phyloP scores from a whole-genome alignment of 2,888 invertebrate genomes.

The Yponomeuta evonymella region DNA sequence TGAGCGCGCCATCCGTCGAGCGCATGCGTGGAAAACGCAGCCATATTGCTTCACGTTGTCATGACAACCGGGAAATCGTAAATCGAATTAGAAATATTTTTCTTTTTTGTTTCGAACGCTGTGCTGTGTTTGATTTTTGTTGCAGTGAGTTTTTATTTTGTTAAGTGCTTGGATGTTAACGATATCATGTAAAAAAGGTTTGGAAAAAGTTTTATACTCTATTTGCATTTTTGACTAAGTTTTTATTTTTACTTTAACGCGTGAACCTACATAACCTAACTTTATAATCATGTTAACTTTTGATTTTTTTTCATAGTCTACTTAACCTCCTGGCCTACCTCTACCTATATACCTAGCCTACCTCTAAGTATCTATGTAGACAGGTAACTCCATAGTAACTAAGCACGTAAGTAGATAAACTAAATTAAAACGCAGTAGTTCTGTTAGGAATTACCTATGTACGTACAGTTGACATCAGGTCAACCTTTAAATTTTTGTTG shows the following conservation, averaged over 20 bases:
- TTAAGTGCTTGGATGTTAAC: neutral
- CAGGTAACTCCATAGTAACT: too few species aligned
- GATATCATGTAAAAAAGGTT: neutral
- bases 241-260: neutral
- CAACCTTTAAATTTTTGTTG: too few species aligned
- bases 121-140: constrained; percentile 13
- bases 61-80: constrained; percentile 46
- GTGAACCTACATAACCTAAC: neutral
- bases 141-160: constrained; percentile 25
- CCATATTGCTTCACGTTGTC: constrained; percentile 49
- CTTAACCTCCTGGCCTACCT: too few species aligned
- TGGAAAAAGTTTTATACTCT: neutral
- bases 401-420: too few species aligned
- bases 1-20: constrained; percentile 37
- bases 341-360: too few species aligned
- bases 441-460: too few species aligned
- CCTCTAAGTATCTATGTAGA: too few species aligned
- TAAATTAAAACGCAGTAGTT: too few species aligned
- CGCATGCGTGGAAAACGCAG: constrained; percentile 47
- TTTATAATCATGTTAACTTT: too few species aligned
- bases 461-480: too few species aligned
- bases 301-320: too few species aligned
- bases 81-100: constrained; percentile 20
- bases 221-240: neutral
- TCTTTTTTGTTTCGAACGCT: neutral